Evolutionary conservation across 2,797 vertebrate species (phyloP).

Genomic region (Jordanella pulchra): DNA sequence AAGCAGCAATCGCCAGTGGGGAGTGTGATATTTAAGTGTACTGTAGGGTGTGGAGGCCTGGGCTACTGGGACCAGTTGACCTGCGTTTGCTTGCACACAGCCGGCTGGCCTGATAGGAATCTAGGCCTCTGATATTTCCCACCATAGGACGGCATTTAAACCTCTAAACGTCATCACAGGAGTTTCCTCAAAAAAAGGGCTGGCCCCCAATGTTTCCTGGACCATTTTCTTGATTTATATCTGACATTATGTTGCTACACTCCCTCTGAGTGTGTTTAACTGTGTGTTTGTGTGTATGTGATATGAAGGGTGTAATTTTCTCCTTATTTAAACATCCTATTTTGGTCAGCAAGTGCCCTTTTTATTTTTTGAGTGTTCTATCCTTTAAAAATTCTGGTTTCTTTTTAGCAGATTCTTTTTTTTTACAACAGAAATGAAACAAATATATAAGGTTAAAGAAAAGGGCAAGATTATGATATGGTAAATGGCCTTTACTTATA

Average conservation of each 20-base stretch:
- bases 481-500: too few relatives aligned
- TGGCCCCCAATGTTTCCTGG: slow-evolving; percentile 20
- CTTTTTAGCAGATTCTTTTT: not conserved
- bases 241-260: slow-evolving; percentile 25
- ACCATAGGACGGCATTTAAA: slow-evolving; percentile 54
- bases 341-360: not conserved
- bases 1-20: slow-evolving; percentile 36
- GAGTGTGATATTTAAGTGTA: slow-evolving; percentile 44
- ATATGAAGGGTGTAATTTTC: not conserved
- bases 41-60: slow-evolving; percentile 48
- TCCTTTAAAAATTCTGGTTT: not conserved
- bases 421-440: not conserved
- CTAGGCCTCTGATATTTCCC: slow-evolving; percentile 59
- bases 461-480: not conserved
- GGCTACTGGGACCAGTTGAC: slow-evolving; percentile 47
- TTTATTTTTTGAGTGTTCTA: slow-evolving; percentile 8
- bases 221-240: slow-evolving; percentile 47
- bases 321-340: slow-evolving; percentile 1
- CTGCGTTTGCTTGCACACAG: slow-evolving; percentile 42
- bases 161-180: slow-evolving; percentile 28
- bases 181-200: slow-evolving; percentile 30
- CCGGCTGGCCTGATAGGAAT: slow-evolving; percentile 61
- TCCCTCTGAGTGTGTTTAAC: slow-evolving; percentile 24
- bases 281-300: slow-evolving; percentile 24
- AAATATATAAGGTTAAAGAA: not conserved